Evolutionary conservation across 2,888 invertebrate species (phyloP).

Genomic region (Caenorhabditis sinica): DNA sequence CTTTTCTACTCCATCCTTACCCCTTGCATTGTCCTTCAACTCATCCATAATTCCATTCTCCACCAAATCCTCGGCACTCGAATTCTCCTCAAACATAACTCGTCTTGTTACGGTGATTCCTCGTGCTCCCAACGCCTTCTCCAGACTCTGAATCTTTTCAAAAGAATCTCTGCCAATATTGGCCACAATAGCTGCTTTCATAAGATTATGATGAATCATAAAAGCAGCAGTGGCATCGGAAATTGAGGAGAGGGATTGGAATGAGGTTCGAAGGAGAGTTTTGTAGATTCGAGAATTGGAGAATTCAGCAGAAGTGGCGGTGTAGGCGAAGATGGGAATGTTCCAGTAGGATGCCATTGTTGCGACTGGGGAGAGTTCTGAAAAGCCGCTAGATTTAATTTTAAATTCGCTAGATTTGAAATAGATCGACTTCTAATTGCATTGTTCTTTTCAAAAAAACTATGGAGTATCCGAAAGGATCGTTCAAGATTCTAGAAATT

Average conservation of each 20-base stretch:
- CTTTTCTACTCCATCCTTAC: slow-evolving; percentile 59
- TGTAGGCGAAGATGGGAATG: slow-evolving; percentile 74
- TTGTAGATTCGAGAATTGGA: slow-evolving; percentile 78
- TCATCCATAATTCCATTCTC: slow-evolving; percentile 69
- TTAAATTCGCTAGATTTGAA: too few species aligned
- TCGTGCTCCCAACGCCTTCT: slow-evolving; percentile 54
- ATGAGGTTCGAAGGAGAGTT: slow-evolving; percentile 71
- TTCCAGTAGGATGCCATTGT: slow-evolving; percentile 77
- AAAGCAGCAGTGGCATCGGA: slow-evolving; percentile 70
- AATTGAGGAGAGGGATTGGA: slow-evolving; percentile 65
- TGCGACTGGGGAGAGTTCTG: slow-evolving; percentile 73
- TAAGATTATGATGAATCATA: slow-evolving; percentile 66
- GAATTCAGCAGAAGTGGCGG: slow-evolving; percentile 72
- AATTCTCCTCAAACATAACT: slow-evolving; percentile 71
- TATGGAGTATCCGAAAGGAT: too few species aligned
- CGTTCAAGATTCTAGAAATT: too few species aligned
- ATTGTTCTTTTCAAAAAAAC: too few species aligned
- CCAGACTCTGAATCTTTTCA: slow-evolving; percentile 70
- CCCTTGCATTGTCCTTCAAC: slow-evolving; percentile 66
- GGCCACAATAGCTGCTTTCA: slow-evolving; percentile 70
- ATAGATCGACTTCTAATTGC: not conserved
- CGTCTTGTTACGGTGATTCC: slow-evolving; percentile 65
- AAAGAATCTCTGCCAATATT: slow-evolving; percentile 71
- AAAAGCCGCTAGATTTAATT: not conserved
- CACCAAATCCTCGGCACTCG: slow-evolving; percentile 65